A percentile compares a stretch with the other conserved stretches of the same genome.
phyloP scores from a whole-genome alignment of 2,113 vertebrate genomes.

The Labeo catla region DNA sequence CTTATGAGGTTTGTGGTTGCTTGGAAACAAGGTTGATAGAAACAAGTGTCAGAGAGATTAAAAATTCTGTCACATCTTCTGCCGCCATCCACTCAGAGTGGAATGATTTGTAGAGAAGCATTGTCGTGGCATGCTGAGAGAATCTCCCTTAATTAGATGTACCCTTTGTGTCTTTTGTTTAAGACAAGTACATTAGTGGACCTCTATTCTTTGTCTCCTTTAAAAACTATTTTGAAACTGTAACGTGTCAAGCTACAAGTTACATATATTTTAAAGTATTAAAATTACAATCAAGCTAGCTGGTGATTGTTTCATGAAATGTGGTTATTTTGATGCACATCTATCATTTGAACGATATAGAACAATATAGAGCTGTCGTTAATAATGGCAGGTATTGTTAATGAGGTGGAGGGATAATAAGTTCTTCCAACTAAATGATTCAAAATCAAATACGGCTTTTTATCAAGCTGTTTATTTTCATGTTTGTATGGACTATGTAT shows the following conservation, averaged over 20 bases:
- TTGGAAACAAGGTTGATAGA: slow-evolving; percentile 41
- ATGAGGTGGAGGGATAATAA: neutral
- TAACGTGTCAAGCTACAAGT: neutral
- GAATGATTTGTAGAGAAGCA: neutral
- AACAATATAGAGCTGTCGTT: neutral
- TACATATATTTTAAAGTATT: neutral
- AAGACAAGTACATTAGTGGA: neutral
- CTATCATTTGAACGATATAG: neutral
- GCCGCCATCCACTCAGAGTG: neutral
- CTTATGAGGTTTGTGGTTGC: slow-evolving; percentile 42
- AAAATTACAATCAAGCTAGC: neutral
- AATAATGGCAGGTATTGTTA: neutral
- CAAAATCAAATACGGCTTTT: too few relatives aligned
- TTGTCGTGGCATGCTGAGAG: neutral
- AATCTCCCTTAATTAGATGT: neutral
- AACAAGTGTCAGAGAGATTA: slow-evolving; percentile 21
- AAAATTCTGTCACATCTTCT: slow-evolving; percentile 25
- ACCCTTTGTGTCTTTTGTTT: neutral
- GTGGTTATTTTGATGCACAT: neutral
- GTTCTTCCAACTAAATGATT: too few relatives aligned
- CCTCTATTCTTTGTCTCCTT: neutral
- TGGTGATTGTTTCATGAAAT: neutral
- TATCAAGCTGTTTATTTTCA: too few relatives aligned
- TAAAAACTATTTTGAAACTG: neutral
- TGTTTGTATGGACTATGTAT: neutral